Conservation (phyloP, 2,113 vertebrate genomes). For the Ochotona princeps region DNA sequence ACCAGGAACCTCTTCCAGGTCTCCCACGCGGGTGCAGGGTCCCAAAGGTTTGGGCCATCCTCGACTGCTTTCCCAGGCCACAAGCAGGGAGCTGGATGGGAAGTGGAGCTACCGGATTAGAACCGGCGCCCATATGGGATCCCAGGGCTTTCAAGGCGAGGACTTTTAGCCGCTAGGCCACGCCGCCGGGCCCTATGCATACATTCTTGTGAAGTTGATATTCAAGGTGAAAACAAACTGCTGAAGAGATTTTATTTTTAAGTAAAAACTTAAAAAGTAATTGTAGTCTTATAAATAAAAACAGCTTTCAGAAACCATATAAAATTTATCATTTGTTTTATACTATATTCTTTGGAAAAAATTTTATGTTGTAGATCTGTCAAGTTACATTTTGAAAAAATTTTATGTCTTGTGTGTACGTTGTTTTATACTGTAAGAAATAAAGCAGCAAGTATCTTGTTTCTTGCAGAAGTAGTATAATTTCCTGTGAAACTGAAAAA, state of each 20-base stretch:
- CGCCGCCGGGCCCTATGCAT: no score
- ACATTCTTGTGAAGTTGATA: background rate
- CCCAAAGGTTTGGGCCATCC: no score
- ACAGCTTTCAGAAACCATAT: conserved; percentile 30
- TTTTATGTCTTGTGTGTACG: background rate
- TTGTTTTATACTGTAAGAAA: background rate
- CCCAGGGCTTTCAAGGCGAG: no score
- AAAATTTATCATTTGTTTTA: background rate
- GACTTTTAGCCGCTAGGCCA: no score
- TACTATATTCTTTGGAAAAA: background rate
- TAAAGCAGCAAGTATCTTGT: background rate
- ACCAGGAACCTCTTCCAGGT: no score
- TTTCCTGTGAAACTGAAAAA: conserved; percentile 2
- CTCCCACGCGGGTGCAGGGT: no score
- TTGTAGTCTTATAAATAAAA: background rate
- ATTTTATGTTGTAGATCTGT: conserved; percentile 45
- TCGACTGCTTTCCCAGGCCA: no score
- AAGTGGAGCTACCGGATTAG: no score
- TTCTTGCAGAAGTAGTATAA: background rate
- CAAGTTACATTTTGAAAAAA: background rate
- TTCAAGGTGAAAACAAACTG: conserved; percentile 24
- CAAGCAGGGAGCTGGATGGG: no score
- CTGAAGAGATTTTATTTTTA: background rate
- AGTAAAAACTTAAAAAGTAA: background rate
- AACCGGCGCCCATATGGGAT: no score